These are phyloP conservation scores for Melanostigma gelatinosum DNA, from an alignment of 2,113 vertebrate genomes.

Conservation along the genomic window DNA sequence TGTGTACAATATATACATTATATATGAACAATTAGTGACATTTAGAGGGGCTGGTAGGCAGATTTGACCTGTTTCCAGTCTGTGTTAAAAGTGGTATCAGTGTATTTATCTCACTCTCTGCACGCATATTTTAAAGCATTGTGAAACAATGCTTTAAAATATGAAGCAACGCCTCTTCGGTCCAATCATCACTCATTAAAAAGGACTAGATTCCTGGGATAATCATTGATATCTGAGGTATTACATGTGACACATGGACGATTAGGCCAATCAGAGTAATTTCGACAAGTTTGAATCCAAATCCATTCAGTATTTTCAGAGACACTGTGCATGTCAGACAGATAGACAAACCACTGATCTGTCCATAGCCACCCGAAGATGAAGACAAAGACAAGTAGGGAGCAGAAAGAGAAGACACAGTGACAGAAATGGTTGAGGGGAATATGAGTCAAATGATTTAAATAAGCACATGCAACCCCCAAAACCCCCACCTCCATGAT, in stretches of 20 bases:
- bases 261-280: not conserved
- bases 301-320: conserved; percentile 4
- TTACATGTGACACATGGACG: not conserved
- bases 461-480: conserved; percentile 56
- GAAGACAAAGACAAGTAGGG: conserved; percentile 40
- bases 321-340: conserved; percentile 4
- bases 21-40: not conserved
- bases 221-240: not conserved
- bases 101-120: not conserved
- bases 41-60: not conserved
- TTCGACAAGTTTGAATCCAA: conserved; percentile 19
- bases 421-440: conserved; percentile 32
- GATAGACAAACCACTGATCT: conserved; percentile 37
- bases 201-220: not conserved
- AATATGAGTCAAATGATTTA: conserved; percentile 73
- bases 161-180: not conserved
- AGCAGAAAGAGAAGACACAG: conserved; percentile 30
- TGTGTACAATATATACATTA: not conserved
- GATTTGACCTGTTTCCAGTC: not conserved
- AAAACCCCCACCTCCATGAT: conserved; percentile 17
- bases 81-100: not conserved
- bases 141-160: not conserved
- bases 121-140: not conserved
- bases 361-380: conserved; percentile 12
- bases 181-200: not conserved